phyloP scores from a whole-genome alignment of 2,113 vertebrate genomes.

The Capricornis sumatraensis region DNA sequence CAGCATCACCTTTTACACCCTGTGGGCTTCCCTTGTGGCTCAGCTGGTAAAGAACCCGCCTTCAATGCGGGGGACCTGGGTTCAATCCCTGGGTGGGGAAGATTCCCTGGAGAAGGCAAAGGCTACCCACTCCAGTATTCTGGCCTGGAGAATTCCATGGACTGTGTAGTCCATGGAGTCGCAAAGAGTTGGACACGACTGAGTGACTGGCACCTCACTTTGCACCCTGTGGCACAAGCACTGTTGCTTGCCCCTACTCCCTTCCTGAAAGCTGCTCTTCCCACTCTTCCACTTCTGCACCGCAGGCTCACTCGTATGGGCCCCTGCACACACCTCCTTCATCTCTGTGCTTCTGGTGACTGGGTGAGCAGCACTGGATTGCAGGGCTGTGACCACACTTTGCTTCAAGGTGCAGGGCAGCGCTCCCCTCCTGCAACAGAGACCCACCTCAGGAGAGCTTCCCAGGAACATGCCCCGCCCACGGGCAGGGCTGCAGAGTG shows the following conservation, averaged over 20 bases:
- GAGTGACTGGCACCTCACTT: background rate
- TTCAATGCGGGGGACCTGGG: accelerated
- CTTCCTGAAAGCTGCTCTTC: background rate
- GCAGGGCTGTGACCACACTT: slow-evolving; percentile 84
- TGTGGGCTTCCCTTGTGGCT: background rate
- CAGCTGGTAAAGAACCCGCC: background rate
- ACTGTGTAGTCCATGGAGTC: background rate
- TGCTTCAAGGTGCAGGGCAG: slow-evolving; percentile 90
- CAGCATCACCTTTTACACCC: background rate
- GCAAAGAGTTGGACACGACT: background rate
- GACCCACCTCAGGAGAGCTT: background rate
- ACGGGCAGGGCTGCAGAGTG: background rate
- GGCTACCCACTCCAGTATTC: background rate
- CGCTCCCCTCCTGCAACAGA: slow-evolving; percentile 86
- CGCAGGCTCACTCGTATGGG: background rate
- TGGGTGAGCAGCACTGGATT: slow-evolving; percentile 82
- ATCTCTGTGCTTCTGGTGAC: slow-evolving; percentile 84
- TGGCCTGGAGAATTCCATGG: background rate
- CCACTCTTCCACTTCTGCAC: background rate
- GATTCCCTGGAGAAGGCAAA: background rate
- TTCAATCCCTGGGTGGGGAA: background rate
- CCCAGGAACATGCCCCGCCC: background rate
- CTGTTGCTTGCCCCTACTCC: background rate
- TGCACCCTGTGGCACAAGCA: background rate
- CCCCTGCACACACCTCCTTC: slow-evolving; percentile 82